These are phyloP conservation scores for Coelinius sp. DNA, from an alignment of 2,888 invertebrate genomes.

Conservation along the genomic window DNA sequence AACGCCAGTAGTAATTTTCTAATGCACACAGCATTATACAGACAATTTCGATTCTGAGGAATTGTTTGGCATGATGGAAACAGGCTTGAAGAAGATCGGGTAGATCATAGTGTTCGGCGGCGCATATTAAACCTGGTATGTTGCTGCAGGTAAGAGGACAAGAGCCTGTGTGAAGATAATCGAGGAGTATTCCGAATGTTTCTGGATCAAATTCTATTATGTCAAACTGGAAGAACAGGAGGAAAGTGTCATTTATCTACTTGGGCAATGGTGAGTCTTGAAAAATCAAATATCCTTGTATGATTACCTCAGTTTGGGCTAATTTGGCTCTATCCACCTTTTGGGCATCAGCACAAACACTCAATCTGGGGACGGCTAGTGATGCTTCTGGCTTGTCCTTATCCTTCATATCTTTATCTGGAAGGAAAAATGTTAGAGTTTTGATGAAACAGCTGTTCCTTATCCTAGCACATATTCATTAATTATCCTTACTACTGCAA, in stretches of 20 bases:
- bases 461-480: background rate
- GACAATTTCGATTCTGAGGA: constrained; percentile 92
- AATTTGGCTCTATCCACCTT: constrained; percentile 93
- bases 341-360: constrained; percentile 94
- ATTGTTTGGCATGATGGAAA: constrained; percentile 96
- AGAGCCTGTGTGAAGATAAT: constrained; percentile 93
- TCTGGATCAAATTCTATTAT: constrained; percentile 96
- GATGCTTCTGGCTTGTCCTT: constrained; percentile 79
- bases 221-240: constrained; percentile 79
- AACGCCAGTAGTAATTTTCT: constrained; percentile 96
- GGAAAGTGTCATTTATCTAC: background rate
- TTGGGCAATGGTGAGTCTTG: too few relatives aligned
- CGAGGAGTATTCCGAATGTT: constrained; percentile 90
- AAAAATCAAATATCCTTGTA: too few relatives aligned
- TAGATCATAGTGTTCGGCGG: constrained; percentile 94
- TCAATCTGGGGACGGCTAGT: constrained; percentile 87
- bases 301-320: constrained; percentile 91
- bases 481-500: constrained; percentile 84
- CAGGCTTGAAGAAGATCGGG: constrained; percentile 94
- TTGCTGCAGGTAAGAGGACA: constrained; percentile 93
- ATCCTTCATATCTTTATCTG: constrained; percentile 86
- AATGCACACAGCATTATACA: constrained; percentile 93
- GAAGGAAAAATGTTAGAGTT: constrained; percentile 49
- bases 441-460: too few relatives aligned
- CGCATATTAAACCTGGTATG: constrained; percentile 93